These are phyloP conservation scores for Cnemophilus loriae DNA, from an alignment of 2,113 vertebrate genomes.

Conservation along the genomic window DNA sequence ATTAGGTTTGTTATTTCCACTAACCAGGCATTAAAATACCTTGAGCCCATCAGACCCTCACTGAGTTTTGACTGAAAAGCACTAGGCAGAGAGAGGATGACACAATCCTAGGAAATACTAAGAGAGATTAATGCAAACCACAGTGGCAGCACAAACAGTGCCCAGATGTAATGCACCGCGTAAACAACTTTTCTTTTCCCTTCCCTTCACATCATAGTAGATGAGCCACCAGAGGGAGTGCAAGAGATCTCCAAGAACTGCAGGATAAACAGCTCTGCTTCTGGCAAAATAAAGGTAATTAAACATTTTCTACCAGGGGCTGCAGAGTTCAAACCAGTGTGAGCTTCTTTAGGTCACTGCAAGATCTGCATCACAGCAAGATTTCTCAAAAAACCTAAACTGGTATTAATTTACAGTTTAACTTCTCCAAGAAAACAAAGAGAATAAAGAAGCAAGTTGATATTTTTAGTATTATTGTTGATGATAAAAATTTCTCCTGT, in stretches of 20 bases:
- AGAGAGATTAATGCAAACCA: neutral
- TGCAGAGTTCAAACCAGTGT: neutral
- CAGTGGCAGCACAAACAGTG: neutral
- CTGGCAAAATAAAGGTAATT: conserved; percentile 42
- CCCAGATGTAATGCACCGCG: neutral
- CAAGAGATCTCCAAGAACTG: conserved; percentile 2
- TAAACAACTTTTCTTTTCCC: neutral
- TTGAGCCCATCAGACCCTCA: neutral
- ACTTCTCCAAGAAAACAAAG: neutral
- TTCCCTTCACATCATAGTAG: neutral
- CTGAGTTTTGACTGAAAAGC: neutral
- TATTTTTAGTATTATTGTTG: neutral
- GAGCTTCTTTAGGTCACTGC: neutral
- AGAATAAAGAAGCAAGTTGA: neutral
- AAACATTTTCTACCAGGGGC: neutral
- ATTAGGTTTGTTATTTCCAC: conserved; percentile 10
- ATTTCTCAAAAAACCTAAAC: neutral
- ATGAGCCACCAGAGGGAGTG: conserved; percentile 62
- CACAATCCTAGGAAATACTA: neutral
- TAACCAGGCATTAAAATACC: neutral
- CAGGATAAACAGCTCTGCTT: neutral
- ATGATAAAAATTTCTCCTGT: neutral
- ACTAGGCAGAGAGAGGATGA: neutral
- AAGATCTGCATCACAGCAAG: neutral
- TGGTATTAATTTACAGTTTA: neutral